A percentile compares a stretch with the other conserved stretches of the same genome.
Evolutionary conservation across 2,113 vertebrate genomes (phyloP).

Genomic region (Pelobates fuscus): DNA sequence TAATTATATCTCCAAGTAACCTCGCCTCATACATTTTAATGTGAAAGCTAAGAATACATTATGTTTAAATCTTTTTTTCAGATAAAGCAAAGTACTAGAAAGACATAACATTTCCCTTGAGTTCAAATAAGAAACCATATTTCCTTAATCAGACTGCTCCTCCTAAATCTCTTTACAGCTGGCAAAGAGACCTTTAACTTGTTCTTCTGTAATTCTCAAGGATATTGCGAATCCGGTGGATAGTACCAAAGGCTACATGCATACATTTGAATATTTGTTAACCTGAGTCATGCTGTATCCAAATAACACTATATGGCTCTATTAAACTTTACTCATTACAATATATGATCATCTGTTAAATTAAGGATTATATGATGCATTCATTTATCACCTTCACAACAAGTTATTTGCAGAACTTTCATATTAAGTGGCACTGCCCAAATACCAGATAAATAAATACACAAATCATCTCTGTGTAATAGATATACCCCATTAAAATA

Average conservation of each 20-base stretch:
- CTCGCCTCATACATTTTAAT: conserved; percentile 31
- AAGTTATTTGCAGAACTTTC: too few relatives aligned
- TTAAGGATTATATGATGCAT: too few relatives aligned
- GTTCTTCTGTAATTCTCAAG: not conserved
- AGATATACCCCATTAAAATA: too few relatives aligned
- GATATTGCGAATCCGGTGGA: not conserved
- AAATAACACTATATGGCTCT: too few relatives aligned
- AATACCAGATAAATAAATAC: too few relatives aligned
- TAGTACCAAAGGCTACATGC: not conserved
- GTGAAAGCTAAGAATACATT: conserved; percentile 3
- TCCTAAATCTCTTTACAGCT: not conserved
- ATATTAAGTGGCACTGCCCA: too few relatives aligned
- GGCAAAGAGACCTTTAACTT: not conserved
- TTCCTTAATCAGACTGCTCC: not conserved
- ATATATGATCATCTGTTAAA: too few relatives aligned
- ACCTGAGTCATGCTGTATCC: not conserved
- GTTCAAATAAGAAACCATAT: conserved; percentile 19
- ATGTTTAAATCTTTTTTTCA: conserved; percentile 18
- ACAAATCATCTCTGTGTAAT: too few relatives aligned
- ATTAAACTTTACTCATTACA: too few relatives aligned
- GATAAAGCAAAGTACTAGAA: not conserved
- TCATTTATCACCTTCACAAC: too few relatives aligned
- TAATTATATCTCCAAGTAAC: conserved; percentile 5
- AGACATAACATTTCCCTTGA: conserved; percentile 19
- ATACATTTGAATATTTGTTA: not conserved